Evolutionary conservation across 2,113 vertebrate species (phyloP), one percentile per base, ranked within the genome.

Genomic region (Engraulis encrasicolus): DNA sequence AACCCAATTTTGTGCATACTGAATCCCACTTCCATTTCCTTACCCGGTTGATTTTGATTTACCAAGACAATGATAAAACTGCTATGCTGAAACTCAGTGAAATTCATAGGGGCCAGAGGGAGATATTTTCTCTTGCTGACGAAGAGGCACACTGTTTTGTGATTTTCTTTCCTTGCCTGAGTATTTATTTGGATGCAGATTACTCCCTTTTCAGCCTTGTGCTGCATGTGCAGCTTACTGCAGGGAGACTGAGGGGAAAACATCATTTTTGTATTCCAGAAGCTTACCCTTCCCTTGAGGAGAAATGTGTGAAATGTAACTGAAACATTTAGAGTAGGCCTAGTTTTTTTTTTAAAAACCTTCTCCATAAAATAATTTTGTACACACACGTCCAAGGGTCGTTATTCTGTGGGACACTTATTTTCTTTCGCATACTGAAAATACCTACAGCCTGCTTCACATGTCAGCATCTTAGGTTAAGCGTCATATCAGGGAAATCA

Each of bases 11-110:
- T n/a, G n/a, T n/a, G n/a, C n/a, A n/a, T n/a, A n/a, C n/a, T n/a
- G n/a, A n/a, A n/a, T 9, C 31, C 61, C 61, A 31, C 15, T 71
- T 71, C 61, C 74, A 48, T 84, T 84, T 48, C 34, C 78, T 31
- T 79, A 50, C 40, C 45, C 71, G 50, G 74, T 71, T 83, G 81
- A 38, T 85, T 86, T 31, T 81, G 50, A 86, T 84, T 83, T 79
- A 66, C 71, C 34, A n/a, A 61, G 50, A 84, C 82, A 78, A 78
- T 83, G 66, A 79, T 20, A 49, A 85, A 81, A 36, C 31, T 23
- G 17, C 34, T 12, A 15, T 81, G 34, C 74, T 15, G 80, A 80
- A 31, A 23, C 38, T 40, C 48, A 81, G 36, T 50, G 14, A 27
- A 40, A 50, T 71, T 49, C 52, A 83, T 83, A 40, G 61, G n/a